A percentile compares a stretch with the other conserved stretches of the same genome.
Evolutionary conservation across 92 coral and sea anemone genomes (phyloP).

Genomic region (Palythoa grandis): DNA sequence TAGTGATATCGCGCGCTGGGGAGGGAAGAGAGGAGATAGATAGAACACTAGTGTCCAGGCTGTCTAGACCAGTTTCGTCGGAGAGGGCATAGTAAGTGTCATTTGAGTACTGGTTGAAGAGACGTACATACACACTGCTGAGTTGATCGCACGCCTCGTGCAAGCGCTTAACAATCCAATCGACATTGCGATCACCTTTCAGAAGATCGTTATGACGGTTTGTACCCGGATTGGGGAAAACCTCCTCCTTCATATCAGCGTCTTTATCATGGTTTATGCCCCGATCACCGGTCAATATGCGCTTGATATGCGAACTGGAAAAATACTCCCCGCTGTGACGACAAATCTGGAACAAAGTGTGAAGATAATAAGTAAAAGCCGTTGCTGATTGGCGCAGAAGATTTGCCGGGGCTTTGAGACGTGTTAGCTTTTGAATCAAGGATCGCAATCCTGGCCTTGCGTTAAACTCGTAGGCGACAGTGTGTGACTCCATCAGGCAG

Average conservation of each 20-base stretch:
- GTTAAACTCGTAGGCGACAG: slow-evolving; percentile 97
- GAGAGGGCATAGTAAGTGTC: slow-evolving; percentile 62
- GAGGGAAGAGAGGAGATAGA: slow-evolving; percentile 88
- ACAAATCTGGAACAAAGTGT: slow-evolving; percentile 95
- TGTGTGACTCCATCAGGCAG: slow-evolving; percentile 98
- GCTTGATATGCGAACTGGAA: slow-evolving; percentile 93
- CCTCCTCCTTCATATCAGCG: slow-evolving; percentile 65
- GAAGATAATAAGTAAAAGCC: slow-evolving; percentile 93
- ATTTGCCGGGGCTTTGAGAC: slow-evolving; percentile 92
- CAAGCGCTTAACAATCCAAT: slow-evolving; percentile 95
- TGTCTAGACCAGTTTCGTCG: slow-evolving; percentile 59
- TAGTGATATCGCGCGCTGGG: slow-evolving; percentile 77
- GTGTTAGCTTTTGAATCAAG: slow-evolving; percentile 90
- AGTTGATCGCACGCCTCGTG: slow-evolving; percentile 97
- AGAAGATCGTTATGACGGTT: slow-evolving; percentile 84
- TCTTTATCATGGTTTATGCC: slow-evolving; percentile 68
- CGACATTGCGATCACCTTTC: slow-evolving; percentile 90
- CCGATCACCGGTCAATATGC: slow-evolving; percentile 95
- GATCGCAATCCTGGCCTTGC: slow-evolving; percentile 93
- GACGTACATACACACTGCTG: slow-evolving; percentile 95
- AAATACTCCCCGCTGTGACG: slow-evolving; percentile 97
- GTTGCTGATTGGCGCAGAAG: slow-evolving; percentile 97
- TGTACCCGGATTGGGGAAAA: slow-evolving; percentile 52
- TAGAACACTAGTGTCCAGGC: slow-evolving; percentile 75
- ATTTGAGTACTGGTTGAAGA: slow-evolving; percentile 80